Conservation (phyloP, 1,140 invertebrate species). For the Lepidostoma basale region DNA sequence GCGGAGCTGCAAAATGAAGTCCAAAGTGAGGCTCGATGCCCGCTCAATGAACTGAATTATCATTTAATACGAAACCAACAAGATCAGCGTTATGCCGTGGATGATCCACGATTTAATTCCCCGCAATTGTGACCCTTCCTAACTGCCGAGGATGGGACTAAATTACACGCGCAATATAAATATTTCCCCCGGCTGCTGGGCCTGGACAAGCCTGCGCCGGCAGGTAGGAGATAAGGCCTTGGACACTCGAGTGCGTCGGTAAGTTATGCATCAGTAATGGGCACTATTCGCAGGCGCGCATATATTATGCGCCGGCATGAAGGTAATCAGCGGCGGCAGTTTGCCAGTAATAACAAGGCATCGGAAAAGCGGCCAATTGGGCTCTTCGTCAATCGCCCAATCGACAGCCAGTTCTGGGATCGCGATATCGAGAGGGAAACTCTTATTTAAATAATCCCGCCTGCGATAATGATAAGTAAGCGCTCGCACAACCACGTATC, state of each 20-base stretch:
- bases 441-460: no score
- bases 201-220: background rate
- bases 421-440: no score
- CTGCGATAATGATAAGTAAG: no score
- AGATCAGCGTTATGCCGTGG: no score
- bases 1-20: no score
- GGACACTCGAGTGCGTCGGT: background rate
- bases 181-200: background rate
- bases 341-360: constrained; percentile 5
- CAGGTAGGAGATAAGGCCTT: background rate
- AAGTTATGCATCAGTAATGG: constrained; percentile 2
- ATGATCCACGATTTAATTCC: no score
- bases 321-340: constrained; percentile 13
- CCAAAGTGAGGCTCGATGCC: no score
- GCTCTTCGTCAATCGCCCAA: background rate
- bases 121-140: no score
- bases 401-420: no score
- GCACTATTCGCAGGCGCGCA: constrained; percentile 9
- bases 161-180: background rate
- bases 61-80: no score
- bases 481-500: no score
- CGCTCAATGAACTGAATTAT: no score
- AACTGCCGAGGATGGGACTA: background rate
- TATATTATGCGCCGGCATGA: background rate
- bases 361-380: background rate